Percentiles rank a stretch among this genome's conserved stretches.
Evolutionary conservation across 2,888 invertebrate genomes (phyloP).

Genomic region (Gymnoscelis rufifasciata): DNA sequence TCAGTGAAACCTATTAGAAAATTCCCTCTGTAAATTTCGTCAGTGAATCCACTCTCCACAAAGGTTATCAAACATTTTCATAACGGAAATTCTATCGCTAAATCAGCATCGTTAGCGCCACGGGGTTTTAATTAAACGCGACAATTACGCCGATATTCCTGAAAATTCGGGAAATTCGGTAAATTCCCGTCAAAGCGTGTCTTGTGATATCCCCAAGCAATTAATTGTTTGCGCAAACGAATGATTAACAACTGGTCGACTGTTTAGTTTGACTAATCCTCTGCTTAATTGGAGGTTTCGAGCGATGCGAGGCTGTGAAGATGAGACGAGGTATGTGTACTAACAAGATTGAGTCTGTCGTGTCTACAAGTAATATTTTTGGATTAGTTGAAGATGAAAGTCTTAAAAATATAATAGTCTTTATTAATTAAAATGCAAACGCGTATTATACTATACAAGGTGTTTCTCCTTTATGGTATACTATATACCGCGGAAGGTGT

Average conservation of each 20-base stretch:
- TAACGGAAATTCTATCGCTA: constrained; percentile 13
- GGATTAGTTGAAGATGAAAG: too few species aligned
- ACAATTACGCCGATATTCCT: constrained; percentile 9
- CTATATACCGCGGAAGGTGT: too few species aligned
- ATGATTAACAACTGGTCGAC: constrained; percentile 35
- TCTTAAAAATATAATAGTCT: too few species aligned
- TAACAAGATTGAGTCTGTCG: too few species aligned
- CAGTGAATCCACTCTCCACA: neutral
- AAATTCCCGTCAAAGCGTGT: constrained; percentile 14
- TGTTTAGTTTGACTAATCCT: constrained; percentile 53
- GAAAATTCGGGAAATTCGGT: constrained; percentile 1
- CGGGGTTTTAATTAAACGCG: constrained; percentile 19
- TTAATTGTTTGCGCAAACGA: constrained; percentile 40
- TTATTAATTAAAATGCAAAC: too few species aligned
- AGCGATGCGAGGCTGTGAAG: constrained; percentile 26
- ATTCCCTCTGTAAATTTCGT: too few species aligned
- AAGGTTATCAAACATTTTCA: constrained; percentile 4
- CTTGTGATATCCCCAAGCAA: constrained; percentile 32
- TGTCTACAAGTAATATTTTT: too few species aligned
- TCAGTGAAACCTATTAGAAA: too few species aligned
- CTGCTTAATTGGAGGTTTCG: constrained; percentile 44
- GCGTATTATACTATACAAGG: too few species aligned
- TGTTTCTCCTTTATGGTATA: too few species aligned
- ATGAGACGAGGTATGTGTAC: neutral
- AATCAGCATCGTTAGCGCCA: constrained; percentile 19